Evolutionary conservation across 1,140 invertebrate species (phyloP).

Genomic region (Palaemon carinicauda): DNA sequence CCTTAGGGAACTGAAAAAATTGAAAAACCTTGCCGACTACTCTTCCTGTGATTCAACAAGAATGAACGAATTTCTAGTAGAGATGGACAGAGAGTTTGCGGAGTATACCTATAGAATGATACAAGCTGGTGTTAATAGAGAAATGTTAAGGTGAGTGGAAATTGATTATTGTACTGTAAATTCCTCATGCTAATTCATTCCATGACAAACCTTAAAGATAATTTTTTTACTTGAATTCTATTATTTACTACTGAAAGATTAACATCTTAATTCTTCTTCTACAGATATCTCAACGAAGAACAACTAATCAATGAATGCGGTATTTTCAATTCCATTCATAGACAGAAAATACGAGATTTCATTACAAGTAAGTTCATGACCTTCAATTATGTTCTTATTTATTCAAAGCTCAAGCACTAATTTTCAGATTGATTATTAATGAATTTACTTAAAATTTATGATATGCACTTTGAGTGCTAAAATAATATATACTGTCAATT

Average conservation of each 20-base stretch:
- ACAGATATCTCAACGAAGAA: conserved; percentile 79
- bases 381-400: background rate
- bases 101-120: conserved; percentile 98
- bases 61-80: conserved; percentile 89
- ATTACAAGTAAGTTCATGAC: conserved; percentile 74
- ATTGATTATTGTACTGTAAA: background rate
- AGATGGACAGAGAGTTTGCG: conserved; percentile 87
- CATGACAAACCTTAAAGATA: background rate
- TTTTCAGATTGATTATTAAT: too few species aligned
- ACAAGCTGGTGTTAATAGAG: conserved; percentile 91
- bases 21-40: conserved; percentile 98
- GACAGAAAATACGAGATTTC: conserved; percentile 86
- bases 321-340: conserved; percentile 93
- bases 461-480: too few species aligned
- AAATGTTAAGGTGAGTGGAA: conserved; percentile 71
- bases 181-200: background rate
- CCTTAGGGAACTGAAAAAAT: conserved; percentile 88
- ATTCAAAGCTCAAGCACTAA: background rate
- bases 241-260: background rate
- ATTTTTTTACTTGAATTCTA: background rate
- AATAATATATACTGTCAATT: too few species aligned
- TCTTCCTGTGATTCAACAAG: conserved; percentile 91
- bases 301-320: conserved; percentile 89
- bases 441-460: too few species aligned
- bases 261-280: background rate